Percentiles rank a stretch among this genome's conserved stretches.
These are phyloP conservation scores for zebrafish (Danio rerio) DNA, from an alignment of 2,113 vertebrate species.

Conservation along the genomic window GRCz12tu NC_133183.1:21284001-21284500, in stretches of 20 bases:
- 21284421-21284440: slow-evolving; percentile 5
- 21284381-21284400: too few relatives aligned
- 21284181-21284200: not conserved
- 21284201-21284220: not conserved
- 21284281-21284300: not conserved
- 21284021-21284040: too few relatives aligned
- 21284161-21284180: not conserved
- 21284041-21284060: too few relatives aligned
- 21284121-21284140: too few relatives aligned
- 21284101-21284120: too few relatives aligned
- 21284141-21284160: not conserved
- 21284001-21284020: too few relatives aligned
- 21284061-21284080: too few relatives aligned
- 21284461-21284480: slow-evolving; percentile 59
- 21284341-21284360: not conserved
- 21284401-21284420: too few relatives aligned
- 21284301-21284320: slow-evolving; percentile 34
- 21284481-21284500: slow-evolving; percentile 83
- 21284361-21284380: not conserved
- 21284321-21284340: slow-evolving; percentile 52
- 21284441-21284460: not conserved
- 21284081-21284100: too few relatives aligned
- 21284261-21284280: not conserved
- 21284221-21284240: not conserved
- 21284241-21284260: not conserved